Evolutionary conservation across 2,113 vertebrate genomes (phyloP).

Genomic region (Sylvietta virens): DNA sequence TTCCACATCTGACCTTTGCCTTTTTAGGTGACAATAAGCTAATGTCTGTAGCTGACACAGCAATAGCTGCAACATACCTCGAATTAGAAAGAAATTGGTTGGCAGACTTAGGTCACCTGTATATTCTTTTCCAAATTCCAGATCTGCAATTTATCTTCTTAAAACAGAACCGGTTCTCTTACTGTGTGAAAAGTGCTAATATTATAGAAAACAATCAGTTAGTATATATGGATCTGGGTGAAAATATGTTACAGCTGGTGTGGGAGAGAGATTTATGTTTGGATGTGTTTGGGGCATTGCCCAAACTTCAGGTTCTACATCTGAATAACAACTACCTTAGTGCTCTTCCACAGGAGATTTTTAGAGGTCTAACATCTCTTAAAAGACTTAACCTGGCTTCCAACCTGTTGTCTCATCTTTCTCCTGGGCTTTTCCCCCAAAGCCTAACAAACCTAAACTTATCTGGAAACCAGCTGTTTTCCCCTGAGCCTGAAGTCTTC

Average conservation of each 20-base stretch:
- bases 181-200: constrained; percentile 35
- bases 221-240: constrained; percentile 75
- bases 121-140: constrained; percentile 58
- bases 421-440: constrained; percentile 69
- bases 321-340: constrained; percentile 78
- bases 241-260: constrained; percentile 77
- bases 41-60: background rate
- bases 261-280: constrained; percentile 77
- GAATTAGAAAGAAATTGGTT: constrained; percentile 76
- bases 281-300: constrained; percentile 78
- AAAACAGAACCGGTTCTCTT: constrained; percentile 76
- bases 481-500: constrained; percentile 77
- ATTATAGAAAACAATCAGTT: constrained; percentile 57
- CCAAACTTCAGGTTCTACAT: constrained; percentile 65
- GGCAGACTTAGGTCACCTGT: constrained; percentile 65
- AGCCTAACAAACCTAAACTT: constrained; percentile 73
- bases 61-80: constrained; percentile 35
- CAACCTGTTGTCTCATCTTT: constrained; percentile 78
- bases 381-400: constrained; percentile 72
- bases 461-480: constrained; percentile 78
- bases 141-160: constrained; percentile 61
- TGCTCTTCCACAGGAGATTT: constrained; percentile 76
- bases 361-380: constrained; percentile 75
- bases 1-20: constrained; percentile 60
- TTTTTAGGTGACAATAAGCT: constrained; percentile 79